These are phyloP conservation scores for Amiota mariae DNA, from an alignment of 2,888 invertebrate species.

Conservation along the genomic window DNA sequence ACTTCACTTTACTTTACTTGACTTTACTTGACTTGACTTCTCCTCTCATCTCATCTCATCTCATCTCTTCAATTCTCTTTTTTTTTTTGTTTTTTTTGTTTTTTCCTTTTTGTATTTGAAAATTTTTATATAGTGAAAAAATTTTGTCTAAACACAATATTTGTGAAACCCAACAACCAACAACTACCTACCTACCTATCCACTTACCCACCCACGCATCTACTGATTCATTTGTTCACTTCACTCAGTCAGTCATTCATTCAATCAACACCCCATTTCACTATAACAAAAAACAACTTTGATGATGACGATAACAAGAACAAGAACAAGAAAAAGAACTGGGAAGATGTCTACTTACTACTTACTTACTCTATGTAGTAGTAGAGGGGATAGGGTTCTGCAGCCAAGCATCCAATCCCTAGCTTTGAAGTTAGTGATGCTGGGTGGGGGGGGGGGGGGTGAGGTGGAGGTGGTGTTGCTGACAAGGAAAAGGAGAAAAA, in stretches of 20 bases:
- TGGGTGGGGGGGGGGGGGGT: too few species aligned
- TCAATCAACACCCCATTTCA: constrained; percentile 67
- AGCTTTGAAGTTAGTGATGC: constrained; percentile 7
- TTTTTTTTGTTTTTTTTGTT: too few species aligned
- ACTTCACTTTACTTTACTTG: too few species aligned
- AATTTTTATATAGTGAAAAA: neutral
- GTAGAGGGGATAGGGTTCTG: neutral
- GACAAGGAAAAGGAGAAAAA: neutral
- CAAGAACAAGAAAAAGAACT: neutral
- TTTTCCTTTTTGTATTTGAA: neutral
- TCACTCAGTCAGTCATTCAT: constrained; percentile 54
- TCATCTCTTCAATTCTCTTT: too few species aligned
- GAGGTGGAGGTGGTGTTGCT: too few species aligned
- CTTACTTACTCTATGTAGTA: too few species aligned
- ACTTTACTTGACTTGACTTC: neutral
- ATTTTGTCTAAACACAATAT: constrained; percentile 6
- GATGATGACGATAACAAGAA: constrained; percentile 29
- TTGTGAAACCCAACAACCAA: neutral
- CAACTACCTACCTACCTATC: neutral
- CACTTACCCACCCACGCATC: neutral
- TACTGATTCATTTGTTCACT: constrained; percentile 1
- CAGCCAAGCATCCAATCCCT: neutral
- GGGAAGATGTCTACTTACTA: neutral
- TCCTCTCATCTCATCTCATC: too few species aligned
- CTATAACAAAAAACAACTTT: constrained; percentile 48